Evolutionary conservation across 1,140 invertebrate genomes (phyloP).

Genomic region (Caenorhabditis inopinata): DNA sequence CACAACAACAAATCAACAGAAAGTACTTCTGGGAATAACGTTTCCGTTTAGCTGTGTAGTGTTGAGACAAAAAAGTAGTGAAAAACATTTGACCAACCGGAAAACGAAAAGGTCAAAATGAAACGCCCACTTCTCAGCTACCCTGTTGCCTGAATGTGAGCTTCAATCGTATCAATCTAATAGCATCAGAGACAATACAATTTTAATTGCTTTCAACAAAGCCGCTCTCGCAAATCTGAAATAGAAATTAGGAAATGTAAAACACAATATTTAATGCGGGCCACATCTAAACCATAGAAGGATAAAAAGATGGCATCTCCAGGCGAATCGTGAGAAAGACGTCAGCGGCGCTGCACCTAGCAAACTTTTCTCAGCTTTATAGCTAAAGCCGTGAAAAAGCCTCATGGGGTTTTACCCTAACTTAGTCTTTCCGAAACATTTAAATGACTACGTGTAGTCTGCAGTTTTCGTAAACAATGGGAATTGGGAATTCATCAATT

Average conservation of each 20-base stretch:
- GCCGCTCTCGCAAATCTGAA: not conserved
- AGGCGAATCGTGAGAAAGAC: slow-evolving; percentile 5
- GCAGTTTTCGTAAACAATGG: slow-evolving; percentile 10
- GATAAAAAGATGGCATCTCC: not conserved
- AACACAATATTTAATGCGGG: not conserved
- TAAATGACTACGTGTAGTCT: not conserved
- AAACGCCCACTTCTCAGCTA: not conserved
- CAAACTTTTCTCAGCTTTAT: not conserved
- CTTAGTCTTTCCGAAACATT: slow-evolving; percentile 11
- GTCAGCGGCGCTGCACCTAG: not conserved
- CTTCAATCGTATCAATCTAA: slow-evolving; percentile 22
- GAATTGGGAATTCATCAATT: slow-evolving; percentile 9
- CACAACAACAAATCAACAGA: slow-evolving; percentile 26
- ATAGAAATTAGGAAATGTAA: not conserved
- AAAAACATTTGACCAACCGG: slow-evolving; percentile 27
- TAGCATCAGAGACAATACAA: not conserved
- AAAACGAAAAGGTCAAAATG: slow-evolving; percentile 24
- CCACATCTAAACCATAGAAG: not conserved
- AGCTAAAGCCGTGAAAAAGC: not conserved
- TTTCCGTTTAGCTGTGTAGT: not conserved
- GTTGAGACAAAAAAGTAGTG: not conserved
- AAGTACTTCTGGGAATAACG: slow-evolving; percentile 30
- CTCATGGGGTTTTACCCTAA: not conserved
- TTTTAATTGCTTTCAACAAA: not conserved
- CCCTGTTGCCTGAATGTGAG: not conserved